Conservation (phyloP, 2,888 invertebrate genomes). For the Meteorus cinctellus region DNA sequence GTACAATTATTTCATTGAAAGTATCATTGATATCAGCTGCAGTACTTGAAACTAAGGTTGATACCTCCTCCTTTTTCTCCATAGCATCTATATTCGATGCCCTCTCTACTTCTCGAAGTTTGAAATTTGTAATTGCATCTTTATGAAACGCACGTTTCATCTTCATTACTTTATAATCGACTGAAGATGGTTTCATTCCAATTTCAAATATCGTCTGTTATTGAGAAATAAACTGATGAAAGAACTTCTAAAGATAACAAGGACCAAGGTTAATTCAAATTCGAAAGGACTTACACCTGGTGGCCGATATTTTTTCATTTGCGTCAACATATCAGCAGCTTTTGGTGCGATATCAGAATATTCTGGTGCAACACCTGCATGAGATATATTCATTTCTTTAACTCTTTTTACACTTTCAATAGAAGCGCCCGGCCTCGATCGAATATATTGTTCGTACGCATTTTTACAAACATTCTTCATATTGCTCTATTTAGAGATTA, state of each 20-base stretch:
- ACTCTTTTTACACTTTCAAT: conserved; percentile 90
- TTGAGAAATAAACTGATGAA: conserved; percentile 41
- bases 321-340: conserved; percentile 74
- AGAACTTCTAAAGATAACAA: neutral
- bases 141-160: conserved; percentile 85
- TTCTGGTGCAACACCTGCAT: conserved; percentile 79
- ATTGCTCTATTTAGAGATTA: conserved; percentile 74
- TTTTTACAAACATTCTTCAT: conserved; percentile 86
- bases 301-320: conserved; percentile 85
- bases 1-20: conserved; percentile 77
- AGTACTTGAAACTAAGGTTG: conserved; percentile 72
- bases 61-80: conserved; percentile 34
- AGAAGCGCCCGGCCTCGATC: conserved; percentile 91
- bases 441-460: conserved; percentile 92
- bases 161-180: conserved; percentile 90
- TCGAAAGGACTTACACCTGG: conserved; percentile 77
- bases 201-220: conserved; percentile 95
- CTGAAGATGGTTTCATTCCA: conserved; percentile 85
- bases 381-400: conserved; percentile 79
- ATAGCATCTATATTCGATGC: conserved; percentile 54
- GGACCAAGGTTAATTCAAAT: neutral
- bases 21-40: conserved; percentile 76
- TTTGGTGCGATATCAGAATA: conserved; percentile 60
- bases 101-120: conserved; percentile 70
- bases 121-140: conserved; percentile 75